phyloP scores from a whole-genome alignment of 2,113 vertebrate species.

The Cryptotis parvus region DNA sequence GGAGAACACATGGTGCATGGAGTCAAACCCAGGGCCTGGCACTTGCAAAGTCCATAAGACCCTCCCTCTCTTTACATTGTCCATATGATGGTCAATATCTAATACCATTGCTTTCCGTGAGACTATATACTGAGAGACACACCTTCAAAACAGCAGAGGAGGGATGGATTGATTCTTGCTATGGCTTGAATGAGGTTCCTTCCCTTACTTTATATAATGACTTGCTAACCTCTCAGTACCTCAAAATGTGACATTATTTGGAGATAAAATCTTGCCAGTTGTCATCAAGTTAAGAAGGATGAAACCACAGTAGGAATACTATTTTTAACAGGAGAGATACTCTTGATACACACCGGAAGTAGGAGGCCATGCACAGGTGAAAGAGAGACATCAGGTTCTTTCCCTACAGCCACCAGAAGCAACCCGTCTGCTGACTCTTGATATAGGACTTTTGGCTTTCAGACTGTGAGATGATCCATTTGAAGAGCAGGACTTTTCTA shows the following conservation, averaged over 20 bases:
- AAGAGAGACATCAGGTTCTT: background rate
- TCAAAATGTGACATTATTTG: background rate
- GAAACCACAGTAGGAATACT: background rate
- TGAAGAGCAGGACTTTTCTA: background rate
- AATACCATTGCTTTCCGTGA: background rate
- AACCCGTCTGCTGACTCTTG: background rate
- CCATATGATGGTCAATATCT: no score
- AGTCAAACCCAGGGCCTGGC: no score
- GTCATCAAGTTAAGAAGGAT: background rate
- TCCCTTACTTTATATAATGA: background rate
- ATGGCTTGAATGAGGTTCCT: background rate
- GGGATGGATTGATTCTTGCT: background rate
- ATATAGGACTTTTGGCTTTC: background rate
- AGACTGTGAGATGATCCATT: background rate
- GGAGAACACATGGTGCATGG: no score
- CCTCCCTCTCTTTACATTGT: no score
- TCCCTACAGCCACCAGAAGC: background rate
- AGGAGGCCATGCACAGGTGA: background rate
- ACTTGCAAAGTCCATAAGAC: no score
- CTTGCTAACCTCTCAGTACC: background rate
- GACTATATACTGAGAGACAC: fast-evolving
- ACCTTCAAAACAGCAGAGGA: background rate
- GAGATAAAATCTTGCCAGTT: background rate
- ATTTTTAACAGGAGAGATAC: background rate
- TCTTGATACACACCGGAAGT: background rate